A percentile compares a stretch with the other conserved stretches of the same genome.
Conservation (phyloP, 2,888 invertebrate species). For the Pterobdella sp. region DNA sequence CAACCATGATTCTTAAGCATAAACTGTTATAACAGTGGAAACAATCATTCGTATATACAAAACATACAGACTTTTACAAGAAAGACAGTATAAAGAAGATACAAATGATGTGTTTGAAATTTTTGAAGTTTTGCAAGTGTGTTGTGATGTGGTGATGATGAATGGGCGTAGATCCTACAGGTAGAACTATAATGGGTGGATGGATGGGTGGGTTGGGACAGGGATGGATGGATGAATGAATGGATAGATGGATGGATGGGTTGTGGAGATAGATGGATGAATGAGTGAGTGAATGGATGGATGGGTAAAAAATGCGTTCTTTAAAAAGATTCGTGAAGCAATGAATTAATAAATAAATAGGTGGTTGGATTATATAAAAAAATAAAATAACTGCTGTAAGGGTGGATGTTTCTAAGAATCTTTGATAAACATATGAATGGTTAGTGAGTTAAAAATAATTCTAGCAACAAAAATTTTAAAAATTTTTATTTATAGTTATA, state of each 20-base stretch:
- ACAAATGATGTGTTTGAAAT: no score
- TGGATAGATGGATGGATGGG: conserved; percentile 4
- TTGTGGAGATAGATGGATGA: not conserved
- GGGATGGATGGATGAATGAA: conserved; percentile 11
- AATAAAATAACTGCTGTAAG: not conserved
- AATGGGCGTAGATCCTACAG: not conserved
- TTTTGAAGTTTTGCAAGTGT: no score
- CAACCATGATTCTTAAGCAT: no score
- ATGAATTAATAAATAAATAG: not conserved
- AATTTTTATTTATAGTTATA: no score
- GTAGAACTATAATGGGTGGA: not conserved
- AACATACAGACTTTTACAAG: no score
- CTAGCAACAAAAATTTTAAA: no score
- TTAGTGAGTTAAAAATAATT: not conserved
- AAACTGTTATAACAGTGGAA: no score
- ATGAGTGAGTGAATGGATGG: conserved; percentile 10
- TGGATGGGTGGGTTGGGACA: not conserved
- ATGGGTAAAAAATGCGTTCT: no score
- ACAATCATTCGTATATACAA: no score
- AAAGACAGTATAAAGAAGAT: no score
- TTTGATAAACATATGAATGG: not conserved
- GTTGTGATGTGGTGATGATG: not conserved
- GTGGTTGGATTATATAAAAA: not conserved
- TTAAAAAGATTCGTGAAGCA: no score
- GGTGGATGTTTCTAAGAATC: not conserved